Base-by-base conservation (phyloP, 2,113 vertebrate species). In the Saccopteryx bilineata region DNA sequence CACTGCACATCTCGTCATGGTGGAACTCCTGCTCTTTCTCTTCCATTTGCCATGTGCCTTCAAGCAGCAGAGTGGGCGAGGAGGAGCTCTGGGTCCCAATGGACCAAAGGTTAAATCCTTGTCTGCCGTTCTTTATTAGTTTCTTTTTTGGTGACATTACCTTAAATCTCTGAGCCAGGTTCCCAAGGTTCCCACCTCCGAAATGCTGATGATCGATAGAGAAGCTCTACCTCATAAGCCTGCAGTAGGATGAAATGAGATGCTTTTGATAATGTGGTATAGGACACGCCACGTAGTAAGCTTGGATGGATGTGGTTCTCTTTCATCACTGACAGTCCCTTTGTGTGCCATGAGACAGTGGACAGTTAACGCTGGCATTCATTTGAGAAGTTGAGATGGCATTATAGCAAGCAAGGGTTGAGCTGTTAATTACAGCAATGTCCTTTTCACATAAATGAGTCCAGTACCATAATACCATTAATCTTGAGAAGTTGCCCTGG, bases 341-440 rank as follows among this genome's bases (percentile, higher is more conserved):
- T 69, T 50, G 15, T 71, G 31, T 7, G 15, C 48, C 46, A 0
- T 3, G 69, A 50, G 85, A 31, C 61, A 39, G 31, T 5, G 11
- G 28, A 33, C 71, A 24, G 72, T 56, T 75, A 76, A 61, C 61
- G 24, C 46, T 69, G 69, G 58, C 58, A 48, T 94, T 91, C 83
- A 56, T 75, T 28, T 65, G 66, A 75, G 83, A 72, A 84, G 23
- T 65, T 86, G 48, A 90, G 50, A 31, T 84, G 75, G 83, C 58
- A 31, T 90, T 68, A 87, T 10, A 84, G 65, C 33, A 79, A 65
- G 48, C 33, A 79, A 65, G 48, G 56, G 65, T 80, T 58, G 86
- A 85, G 9, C 3, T 66, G 48, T 76, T 91, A 91, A 76, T 94
- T 94, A 88, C 61, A 92, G 52, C 63, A 61, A 26, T 95, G 80